A percentile compares a stretch with the other conserved stretches of the same genome.
phyloP scores from a whole-genome alignment of 2,888 invertebrate genomes.

The Plagiodera versicolora region DNA sequence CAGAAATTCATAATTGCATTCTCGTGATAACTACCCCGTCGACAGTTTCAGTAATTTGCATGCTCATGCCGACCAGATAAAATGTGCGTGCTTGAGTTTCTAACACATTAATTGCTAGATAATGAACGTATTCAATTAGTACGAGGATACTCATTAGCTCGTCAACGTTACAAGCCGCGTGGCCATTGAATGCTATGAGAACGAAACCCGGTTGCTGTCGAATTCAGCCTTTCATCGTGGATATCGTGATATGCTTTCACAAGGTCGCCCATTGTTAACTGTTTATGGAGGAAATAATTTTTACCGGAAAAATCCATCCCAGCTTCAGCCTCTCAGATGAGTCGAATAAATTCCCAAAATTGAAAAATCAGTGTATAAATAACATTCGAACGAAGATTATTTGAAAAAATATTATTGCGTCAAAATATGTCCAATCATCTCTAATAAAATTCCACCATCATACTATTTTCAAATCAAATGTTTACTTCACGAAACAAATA shows the following conservation, averaged over 20 bases:
- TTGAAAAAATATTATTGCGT: too few relatives aligned
- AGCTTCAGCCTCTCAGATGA: too few relatives aligned
- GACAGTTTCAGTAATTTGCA: slow-evolving; percentile 13
- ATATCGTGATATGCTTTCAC: slow-evolving; percentile 2
- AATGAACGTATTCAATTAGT: slow-evolving; percentile 26
- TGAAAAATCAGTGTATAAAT: too few relatives aligned
- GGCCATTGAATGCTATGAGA: slow-evolving; percentile 7
- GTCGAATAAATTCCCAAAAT: too few relatives aligned
- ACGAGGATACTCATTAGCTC: slow-evolving; percentile 20
- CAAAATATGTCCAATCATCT: too few relatives aligned
- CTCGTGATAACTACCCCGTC: slow-evolving; percentile 15
- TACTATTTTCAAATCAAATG: too few relatives aligned
- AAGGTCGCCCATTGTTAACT: too few relatives aligned
- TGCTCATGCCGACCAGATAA: slow-evolving; percentile 17
- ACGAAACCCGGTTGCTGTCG: not conserved
- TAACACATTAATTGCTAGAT: slow-evolving; percentile 22
- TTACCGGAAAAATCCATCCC: too few relatives aligned
- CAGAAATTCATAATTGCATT: not conserved
- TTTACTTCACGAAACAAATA: too few relatives aligned
- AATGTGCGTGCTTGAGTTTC: slow-evolving; percentile 22
- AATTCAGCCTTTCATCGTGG: slow-evolving; percentile 2
- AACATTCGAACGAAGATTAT: too few relatives aligned
- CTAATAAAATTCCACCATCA: too few relatives aligned
- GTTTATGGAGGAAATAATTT: too few relatives aligned
- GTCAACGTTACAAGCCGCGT: slow-evolving; percentile 14